Conservation (phyloP, 2,797 vertebrate species). For the Xenentodon cancila region DNA sequence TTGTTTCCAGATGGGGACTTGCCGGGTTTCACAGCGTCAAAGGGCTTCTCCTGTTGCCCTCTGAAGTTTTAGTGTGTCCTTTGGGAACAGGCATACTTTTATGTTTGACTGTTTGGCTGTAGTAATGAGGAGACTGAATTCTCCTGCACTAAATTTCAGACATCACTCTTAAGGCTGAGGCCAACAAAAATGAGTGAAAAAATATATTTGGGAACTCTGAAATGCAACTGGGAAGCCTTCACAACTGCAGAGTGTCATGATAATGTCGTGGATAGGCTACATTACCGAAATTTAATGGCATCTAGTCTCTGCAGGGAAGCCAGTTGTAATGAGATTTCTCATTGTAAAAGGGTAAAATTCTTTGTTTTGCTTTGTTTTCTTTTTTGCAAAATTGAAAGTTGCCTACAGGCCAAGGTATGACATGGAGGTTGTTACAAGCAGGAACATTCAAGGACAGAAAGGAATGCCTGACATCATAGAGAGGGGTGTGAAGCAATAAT, state of each 20-base stretch:
- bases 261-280: background rate
- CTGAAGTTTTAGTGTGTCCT: constrained; percentile 24
- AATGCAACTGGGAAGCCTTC: constrained; percentile 7
- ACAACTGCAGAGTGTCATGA: background rate
- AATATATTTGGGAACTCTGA: background rate
- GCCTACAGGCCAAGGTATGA: background rate
- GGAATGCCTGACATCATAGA: background rate
- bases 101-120: constrained; percentile 45
- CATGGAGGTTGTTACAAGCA: background rate
- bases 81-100: constrained; percentile 34
- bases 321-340: constrained; percentile 9
- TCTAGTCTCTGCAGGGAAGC: constrained; percentile 6
- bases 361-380: constrained; percentile 1
- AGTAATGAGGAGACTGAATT: constrained; percentile 50
- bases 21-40: constrained; percentile 36
- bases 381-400: background rate
- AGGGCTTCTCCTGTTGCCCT: constrained; percentile 17
- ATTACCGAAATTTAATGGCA: constrained; percentile 6
- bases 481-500: constrained; percentile 1
- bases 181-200: background rate
- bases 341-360: background rate
- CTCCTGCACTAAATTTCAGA: constrained; percentile 20
- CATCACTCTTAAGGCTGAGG: constrained; percentile 10
- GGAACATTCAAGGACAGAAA: background rate
- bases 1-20: constrained; percentile 43